Evolutionary conservation across 2,113 vertebrate genomes (phyloP), one percentile per base, ranked within the genome.

Genomic region (Collichthys lucidus): DNA sequence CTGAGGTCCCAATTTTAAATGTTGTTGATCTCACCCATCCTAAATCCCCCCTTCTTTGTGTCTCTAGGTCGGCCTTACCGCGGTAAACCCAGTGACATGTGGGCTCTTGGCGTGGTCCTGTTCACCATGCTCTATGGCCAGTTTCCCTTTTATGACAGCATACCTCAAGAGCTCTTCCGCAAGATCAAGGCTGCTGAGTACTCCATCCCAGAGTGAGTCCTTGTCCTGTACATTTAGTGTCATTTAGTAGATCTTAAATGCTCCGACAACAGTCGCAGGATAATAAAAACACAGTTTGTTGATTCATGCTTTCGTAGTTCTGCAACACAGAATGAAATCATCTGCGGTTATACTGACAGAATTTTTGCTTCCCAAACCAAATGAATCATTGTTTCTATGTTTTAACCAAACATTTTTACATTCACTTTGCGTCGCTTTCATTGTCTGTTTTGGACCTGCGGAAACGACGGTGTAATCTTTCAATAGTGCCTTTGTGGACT

Each of bases 71-170:
- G 98, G 70, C 98, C 98, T 0, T 99, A 99, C 87, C 96, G 97
- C 0, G 98, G 98, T 24, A 99, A 99, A 86, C 98, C 98, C 78
- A 99, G 98, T 0, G 98, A 99, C 94, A 99, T 99, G 98, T 99
- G 98, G 98, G 98, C 98, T 0, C 87, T 99, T 64, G 98, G 98
- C 0, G 98, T 99, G 61, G 98, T 99, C 75, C 96, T 99, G 29
- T 99, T 99, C 94, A 99, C 98, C 86, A 99, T 99, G 98, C 96
- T 99, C 0, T 99, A 99, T 0, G 98, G 98, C 80, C 98, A 99
- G 95, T 99, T 99, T 91, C 98, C 98, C 40, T 99, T 99, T 95
- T 99, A 99, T 50, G 98, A 99, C 96, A 99, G 98, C 96, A 96
- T 99, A 96, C 98, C 98, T 83, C 98, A 99, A 93, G 98, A 99